Conservation (phyloP, 1,140 invertebrate species). For the Ridgeia piscesae region DNA sequence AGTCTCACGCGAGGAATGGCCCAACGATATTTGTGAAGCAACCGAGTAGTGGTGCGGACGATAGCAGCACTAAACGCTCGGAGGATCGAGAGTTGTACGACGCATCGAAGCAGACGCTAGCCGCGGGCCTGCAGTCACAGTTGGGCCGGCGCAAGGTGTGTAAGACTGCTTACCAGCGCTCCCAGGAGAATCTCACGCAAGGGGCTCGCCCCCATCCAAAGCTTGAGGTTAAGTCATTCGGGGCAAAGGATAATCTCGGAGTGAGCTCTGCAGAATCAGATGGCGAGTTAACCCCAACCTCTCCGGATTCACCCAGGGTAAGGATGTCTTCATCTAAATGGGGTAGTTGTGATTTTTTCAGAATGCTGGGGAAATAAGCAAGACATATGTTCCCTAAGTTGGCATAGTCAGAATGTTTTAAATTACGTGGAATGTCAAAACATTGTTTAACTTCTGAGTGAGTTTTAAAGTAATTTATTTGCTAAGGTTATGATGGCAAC, state of each 20-base stretch:
- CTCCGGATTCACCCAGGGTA: slow-evolving; percentile 39
- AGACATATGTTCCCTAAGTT: too few species aligned
- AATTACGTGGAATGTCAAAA: too few species aligned
- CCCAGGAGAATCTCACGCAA: neutral
- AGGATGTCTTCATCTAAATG: neutral
- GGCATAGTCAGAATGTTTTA: too few species aligned
- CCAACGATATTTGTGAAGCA: neutral
- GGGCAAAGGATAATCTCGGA: slow-evolving; percentile 37
- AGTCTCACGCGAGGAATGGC: neutral
- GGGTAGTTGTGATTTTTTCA: too few species aligned
- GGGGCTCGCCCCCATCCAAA: slow-evolving; percentile 7
- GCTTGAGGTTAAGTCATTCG: neutral
- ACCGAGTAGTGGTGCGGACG: neutral
- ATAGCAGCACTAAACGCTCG: neutral
- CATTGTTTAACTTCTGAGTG: too few species aligned
- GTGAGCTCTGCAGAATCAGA: slow-evolving; percentile 53
- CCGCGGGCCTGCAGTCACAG: neutral
- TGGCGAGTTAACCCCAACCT: slow-evolving; percentile 35
- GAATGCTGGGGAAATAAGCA: too few species aligned
- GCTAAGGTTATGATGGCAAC: too few species aligned
- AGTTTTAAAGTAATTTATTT: too few species aligned
- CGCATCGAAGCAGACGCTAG: neutral
- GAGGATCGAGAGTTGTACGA: neutral
- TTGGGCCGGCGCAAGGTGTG: neutral
- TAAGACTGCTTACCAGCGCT: neutral